phyloP scores from a whole-genome alignment of 2,888 invertebrate species.

The Amorpha juglandis region DNA sequence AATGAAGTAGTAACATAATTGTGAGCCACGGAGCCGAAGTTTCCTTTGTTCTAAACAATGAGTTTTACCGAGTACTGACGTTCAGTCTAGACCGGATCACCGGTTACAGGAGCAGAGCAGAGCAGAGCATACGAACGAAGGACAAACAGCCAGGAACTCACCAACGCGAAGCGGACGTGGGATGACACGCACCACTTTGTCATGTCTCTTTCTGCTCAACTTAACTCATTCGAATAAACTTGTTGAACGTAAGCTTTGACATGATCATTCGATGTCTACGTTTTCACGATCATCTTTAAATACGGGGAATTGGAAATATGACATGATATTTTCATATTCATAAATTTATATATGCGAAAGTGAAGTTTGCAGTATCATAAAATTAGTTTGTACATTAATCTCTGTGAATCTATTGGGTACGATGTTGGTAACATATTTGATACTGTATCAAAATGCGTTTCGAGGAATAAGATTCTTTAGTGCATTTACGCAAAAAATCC shows the following conservation, averaged over 20 bases:
- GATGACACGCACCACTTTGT: not conserved
- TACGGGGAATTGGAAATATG: no score
- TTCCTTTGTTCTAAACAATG: constrained; percentile 58
- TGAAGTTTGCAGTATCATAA: no score
- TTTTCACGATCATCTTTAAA: no score
- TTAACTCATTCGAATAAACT: not conserved
- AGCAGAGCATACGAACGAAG: constrained; percentile 52
- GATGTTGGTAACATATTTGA: no score
- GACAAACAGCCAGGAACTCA: constrained; percentile 37
- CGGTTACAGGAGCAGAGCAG: constrained; percentile 42
- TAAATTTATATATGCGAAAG: no score
- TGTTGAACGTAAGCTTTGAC: not conserved
- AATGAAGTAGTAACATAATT: constrained; percentile 50
- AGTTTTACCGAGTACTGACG: constrained; percentile 50
- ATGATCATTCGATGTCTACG: not conserved
- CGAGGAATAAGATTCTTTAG: no score
- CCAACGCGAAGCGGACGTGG: constrained; percentile 14
- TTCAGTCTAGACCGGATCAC: constrained; percentile 45
- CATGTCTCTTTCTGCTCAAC: not conserved
- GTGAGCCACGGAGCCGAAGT: constrained; percentile 43
- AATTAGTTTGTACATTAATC: no score
- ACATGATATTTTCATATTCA: no score
- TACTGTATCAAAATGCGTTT: no score
- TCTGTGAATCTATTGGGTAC: no score
- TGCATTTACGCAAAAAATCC: no score